These are phyloP conservation scores for Pycnonotus jocosus DNA, from an alignment of 2,113 vertebrate genomes.

Conservation along the genomic window DNA sequence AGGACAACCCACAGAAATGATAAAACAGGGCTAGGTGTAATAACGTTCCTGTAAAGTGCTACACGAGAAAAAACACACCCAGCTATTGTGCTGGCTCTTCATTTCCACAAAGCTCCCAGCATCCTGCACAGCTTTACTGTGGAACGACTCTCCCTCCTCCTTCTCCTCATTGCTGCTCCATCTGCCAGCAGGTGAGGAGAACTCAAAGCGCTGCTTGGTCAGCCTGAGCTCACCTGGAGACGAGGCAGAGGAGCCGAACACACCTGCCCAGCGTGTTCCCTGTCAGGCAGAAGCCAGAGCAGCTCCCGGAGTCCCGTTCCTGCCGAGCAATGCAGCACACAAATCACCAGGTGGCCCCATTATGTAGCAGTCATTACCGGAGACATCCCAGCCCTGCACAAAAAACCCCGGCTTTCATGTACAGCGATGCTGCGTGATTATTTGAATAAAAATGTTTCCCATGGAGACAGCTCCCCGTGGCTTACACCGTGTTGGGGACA, in stretches of 20 bases:
- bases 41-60: not conserved
- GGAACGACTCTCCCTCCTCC: not conserved
- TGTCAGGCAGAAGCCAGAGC: not conserved
- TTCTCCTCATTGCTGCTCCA: not conserved
- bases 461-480: not conserved
- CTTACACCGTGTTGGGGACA: slow-evolving; percentile 26
- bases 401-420: not conserved
- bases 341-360: slow-evolving; percentile 50
- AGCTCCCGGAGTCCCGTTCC: not conserved
- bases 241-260: not conserved
- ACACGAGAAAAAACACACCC: not conserved
- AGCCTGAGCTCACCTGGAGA: not conserved
- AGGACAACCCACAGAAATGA: not conserved
- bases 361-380: slow-evolving; percentile 35
- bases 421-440: not conserved
- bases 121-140: not conserved
- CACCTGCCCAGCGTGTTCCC: not conserved
- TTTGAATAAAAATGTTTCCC: not conserved
- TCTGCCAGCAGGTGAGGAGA: not conserved
- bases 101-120: not conserved
- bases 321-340: slow-evolving; percentile 27
- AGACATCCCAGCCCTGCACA: slow-evolving; percentile 10
- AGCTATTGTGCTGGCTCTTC: not conserved
- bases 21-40: not conserved
- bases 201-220: not conserved